A percentile compares a stretch with the other conserved stretches of the same genome.
phyloP scores from a whole-genome alignment of 2,113 vertebrate species.

The Prochilodus magdalenae region DNA sequence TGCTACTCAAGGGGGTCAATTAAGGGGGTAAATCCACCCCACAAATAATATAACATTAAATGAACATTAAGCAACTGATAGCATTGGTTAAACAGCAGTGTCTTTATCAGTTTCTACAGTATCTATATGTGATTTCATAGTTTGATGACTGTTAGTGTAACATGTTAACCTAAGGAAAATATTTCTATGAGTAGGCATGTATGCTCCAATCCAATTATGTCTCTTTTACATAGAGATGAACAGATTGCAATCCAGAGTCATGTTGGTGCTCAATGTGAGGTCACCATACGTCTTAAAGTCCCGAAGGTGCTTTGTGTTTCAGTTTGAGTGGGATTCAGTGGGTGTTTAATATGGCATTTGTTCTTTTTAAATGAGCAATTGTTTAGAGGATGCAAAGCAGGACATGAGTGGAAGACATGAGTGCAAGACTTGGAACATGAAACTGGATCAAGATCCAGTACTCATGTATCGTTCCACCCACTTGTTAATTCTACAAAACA shows the following conservation, averaged over 20 bases:
- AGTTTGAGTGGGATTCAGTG: constrained; percentile 44
- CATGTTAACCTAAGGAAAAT: no score
- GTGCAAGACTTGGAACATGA: constrained; percentile 57
- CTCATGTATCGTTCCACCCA: constrained; percentile 62
- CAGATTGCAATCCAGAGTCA: neutral
- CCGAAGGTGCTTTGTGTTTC: constrained; percentile 32
- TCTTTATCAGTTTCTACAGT: no score
- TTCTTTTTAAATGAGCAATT: constrained; percentile 50
- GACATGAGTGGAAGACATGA: constrained; percentile 52
- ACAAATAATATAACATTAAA: no score
- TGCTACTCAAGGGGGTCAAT: no score
- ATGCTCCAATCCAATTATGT: neutral
- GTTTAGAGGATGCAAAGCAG: constrained; percentile 44
- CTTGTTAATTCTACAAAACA: constrained; percentile 55
- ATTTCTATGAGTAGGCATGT: no score
- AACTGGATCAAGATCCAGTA: constrained; percentile 49
- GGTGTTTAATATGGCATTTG: constrained; percentile 57
- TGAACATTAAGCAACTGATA: no score
- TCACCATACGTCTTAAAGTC: constrained; percentile 13
- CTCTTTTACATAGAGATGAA: constrained; percentile 8
- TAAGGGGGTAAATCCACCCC: no score
- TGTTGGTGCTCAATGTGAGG: constrained; percentile 9
- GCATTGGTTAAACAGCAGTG: no score
- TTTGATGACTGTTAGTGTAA: no score
- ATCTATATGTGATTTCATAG: no score